A percentile compares a stretch with the other conserved stretches of the same genome.
Evolutionary conservation across 2,888 invertebrate genomes (phyloP).

Genomic region (Ophioninae sp.): DNA sequence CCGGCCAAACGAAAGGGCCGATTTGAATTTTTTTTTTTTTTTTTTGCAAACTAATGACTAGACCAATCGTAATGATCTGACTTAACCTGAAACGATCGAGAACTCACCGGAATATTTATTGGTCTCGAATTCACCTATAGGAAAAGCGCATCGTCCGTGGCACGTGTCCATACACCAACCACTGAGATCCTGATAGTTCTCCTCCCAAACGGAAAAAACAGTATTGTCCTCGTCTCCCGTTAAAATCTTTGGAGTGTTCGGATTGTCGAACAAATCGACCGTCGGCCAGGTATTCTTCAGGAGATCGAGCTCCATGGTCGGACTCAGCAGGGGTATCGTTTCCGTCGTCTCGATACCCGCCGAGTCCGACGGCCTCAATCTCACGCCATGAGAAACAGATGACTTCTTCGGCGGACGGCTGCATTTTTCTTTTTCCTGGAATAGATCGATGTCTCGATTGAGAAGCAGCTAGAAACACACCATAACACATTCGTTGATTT

Average conservation of each 20-base stretch:
- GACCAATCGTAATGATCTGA: too few relatives aligned
- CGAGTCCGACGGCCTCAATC: slow-evolving; percentile 67
- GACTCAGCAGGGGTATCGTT: slow-evolving; percentile 72
- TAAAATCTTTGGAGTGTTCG: slow-evolving; percentile 28
- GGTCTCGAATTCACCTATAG: slow-evolving; percentile 77
- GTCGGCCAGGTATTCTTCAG: slow-evolving; percentile 65
- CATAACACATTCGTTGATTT: slow-evolving; percentile 15
- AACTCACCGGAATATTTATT: slow-evolving; percentile 74
- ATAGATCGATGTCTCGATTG: slow-evolving; percentile 51
- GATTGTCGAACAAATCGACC: slow-evolving; percentile 31
- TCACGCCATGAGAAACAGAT: slow-evolving; percentile 80
- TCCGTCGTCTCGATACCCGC: slow-evolving; percentile 64
- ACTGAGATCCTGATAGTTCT: slow-evolving; percentile 88
- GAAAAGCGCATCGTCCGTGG: slow-evolving; percentile 77
- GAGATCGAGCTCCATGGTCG: slow-evolving; percentile 72
- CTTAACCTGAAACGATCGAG: not conserved
- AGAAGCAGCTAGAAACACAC: slow-evolving; percentile 57
- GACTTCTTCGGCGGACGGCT: slow-evolving; percentile 72
- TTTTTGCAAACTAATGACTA: too few relatives aligned
- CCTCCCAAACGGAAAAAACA: slow-evolving; percentile 79
- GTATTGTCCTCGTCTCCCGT: slow-evolving; percentile 65
- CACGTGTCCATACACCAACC: slow-evolving; percentile 82
- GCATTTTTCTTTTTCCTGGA: slow-evolving; percentile 76
- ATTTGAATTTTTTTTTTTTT: too few relatives aligned
- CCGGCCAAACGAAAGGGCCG: too few relatives aligned